A percentile compares a stretch with the other conserved stretches of the same genome.
Conservation (phyloP, 2,888 invertebrate species). For the Cinara cedri region DNA sequence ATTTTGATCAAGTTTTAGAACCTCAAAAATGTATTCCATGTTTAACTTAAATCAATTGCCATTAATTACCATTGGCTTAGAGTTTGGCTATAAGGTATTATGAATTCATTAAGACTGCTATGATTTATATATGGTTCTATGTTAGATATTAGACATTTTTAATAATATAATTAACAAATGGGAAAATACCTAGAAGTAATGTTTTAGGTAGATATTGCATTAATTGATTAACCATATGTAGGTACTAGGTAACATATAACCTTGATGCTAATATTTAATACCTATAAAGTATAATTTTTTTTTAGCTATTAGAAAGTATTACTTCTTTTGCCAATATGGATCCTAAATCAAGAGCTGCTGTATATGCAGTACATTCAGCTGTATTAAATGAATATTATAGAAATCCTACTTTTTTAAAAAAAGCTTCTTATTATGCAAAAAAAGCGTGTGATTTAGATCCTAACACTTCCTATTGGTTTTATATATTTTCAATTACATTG, state of each 20-base stretch:
- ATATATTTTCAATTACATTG: slow-evolving; percentile 37
- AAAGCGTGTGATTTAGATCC: slow-evolving; percentile 51
- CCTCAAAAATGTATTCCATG: too few species aligned
- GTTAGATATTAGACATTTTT: neutral
- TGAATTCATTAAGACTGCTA: too few species aligned
- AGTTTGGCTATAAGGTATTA: too few species aligned
- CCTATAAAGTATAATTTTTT: neutral
- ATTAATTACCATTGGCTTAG: too few species aligned
- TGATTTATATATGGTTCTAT: neutral
- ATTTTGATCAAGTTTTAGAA: too few species aligned
- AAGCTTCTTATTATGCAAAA: slow-evolving; percentile 27
- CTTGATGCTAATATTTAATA: too few species aligned
- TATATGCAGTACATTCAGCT: slow-evolving; percentile 33
- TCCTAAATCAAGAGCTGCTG: slow-evolving; percentile 33
- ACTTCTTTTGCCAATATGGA: neutral
- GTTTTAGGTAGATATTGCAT: too few species aligned
- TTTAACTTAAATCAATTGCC: too few species aligned
- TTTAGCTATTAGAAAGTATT: slow-evolving; percentile 30
- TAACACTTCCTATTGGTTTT: slow-evolving; percentile 44
- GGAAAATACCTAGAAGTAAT: too few species aligned
- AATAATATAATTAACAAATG: neutral
- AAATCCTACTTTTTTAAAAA: neutral
- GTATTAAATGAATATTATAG: slow-evolving; percentile 31
- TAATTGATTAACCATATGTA: too few species aligned
- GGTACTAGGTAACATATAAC: too few species aligned